A percentile compares a stretch with the other conserved stretches of the same genome.
These are phyloP conservation scores for Momotus momota DNA, from an alignment of 2,797 vertebrate species.

Conservation along the genomic window DNA sequence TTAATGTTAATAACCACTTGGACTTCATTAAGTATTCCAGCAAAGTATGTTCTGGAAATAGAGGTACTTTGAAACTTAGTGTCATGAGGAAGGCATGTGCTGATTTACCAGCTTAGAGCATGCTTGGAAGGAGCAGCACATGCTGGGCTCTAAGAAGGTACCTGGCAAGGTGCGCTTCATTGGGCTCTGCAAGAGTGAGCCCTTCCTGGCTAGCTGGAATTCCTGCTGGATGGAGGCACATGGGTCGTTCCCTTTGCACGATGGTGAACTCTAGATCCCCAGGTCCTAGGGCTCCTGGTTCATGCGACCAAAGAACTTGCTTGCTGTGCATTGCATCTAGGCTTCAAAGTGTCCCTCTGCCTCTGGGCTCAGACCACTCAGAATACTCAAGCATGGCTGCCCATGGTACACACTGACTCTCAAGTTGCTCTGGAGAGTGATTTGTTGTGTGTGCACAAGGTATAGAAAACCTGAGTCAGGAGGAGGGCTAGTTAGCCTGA, in stretches of 20 bases:
- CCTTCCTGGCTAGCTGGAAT: background rate
- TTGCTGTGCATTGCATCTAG: accelerated
- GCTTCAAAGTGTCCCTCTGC: background rate
- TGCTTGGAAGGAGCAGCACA: background rate
- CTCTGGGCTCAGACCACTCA: background rate
- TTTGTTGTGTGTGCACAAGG: accelerated
- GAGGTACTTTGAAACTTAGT: background rate
- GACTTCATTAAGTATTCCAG: background rate
- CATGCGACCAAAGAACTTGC: accelerated
- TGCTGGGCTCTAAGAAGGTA: background rate
- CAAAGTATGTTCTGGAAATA: background rate
- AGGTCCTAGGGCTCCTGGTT: background rate
- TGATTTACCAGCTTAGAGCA: background rate
- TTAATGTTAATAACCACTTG: background rate
- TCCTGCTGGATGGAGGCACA: accelerated
- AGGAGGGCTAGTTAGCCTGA: background rate
- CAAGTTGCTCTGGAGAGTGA: background rate
- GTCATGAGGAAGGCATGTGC: background rate
- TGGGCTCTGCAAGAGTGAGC: background rate
- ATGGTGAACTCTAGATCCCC: accelerated
- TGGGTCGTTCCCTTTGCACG: background rate
- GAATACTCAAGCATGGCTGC: accelerated
- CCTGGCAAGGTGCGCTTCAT: accelerated
- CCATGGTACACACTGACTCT: background rate
- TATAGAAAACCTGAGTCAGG: background rate